These are phyloP conservation scores for Mungos mungo DNA, from an alignment of 2,113 vertebrate genomes.

Conservation along the genomic window DNA sequence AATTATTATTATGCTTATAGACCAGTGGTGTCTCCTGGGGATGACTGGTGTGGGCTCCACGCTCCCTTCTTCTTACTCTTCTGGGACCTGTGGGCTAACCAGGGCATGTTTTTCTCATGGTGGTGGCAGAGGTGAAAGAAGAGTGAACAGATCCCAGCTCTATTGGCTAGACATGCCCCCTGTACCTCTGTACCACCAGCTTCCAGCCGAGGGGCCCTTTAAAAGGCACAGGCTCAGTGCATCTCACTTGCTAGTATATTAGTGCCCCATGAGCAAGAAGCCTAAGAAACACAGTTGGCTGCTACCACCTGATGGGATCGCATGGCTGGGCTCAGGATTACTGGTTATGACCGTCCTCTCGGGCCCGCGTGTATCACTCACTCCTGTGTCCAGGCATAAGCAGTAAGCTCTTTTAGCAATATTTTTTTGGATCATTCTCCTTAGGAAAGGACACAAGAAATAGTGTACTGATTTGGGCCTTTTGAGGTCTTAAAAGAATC, in stretches of 20 bases:
- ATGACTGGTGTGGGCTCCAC: not conserved
- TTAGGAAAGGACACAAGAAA: not conserved
- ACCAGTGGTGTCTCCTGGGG: not conserved
- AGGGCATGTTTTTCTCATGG: not conserved
- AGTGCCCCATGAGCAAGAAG: rapidly evolving
- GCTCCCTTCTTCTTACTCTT: not conserved
- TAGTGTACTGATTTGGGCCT: not conserved
- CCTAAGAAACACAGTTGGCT: not conserved
- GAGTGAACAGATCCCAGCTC: not conserved
- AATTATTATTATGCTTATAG: rapidly evolving
- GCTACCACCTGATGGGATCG: not conserved
- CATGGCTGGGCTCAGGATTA: not conserved
- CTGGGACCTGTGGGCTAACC: not conserved
- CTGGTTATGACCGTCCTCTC: not conserved
- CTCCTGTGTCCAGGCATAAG: too few species aligned
- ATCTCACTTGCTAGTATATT: not conserved
- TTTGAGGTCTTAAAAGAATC: not conserved
- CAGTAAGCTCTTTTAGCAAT: too few species aligned
- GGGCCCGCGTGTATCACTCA: not conserved
- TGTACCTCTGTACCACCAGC: not conserved
- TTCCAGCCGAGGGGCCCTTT: not conserved
- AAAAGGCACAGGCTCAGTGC: not conserved
- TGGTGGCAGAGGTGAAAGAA: not conserved
- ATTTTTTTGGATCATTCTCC: too few species aligned
- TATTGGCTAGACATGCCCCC: not conserved